Conservation (phyloP, 1,140 invertebrate species). For the Archivesica marissinica region DNA sequence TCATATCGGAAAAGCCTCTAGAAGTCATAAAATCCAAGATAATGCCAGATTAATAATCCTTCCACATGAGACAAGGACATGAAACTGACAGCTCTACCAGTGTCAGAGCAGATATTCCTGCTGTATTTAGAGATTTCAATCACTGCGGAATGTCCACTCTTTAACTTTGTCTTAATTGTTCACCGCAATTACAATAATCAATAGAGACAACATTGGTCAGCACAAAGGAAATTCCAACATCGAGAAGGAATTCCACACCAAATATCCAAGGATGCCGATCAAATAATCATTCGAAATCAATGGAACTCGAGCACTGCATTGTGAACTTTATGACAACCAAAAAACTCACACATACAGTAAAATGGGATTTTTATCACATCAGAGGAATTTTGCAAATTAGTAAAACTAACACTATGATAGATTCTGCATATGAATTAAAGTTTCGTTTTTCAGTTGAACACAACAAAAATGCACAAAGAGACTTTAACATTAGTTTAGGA, state of each 20-base stretch:
- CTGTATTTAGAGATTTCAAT: slow-evolving; percentile 27
- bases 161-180: slow-evolving; percentile 11
- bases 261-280: slow-evolving; percentile 11
- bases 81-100: neutral
- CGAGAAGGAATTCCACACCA: slow-evolving; percentile 24
- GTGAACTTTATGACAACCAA: no score
- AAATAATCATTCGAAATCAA: neutral
- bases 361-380: no score
- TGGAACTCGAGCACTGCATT: no score
- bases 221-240: slow-evolving; percentile 6
- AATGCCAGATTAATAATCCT: no score
- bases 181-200: slow-evolving; percentile 33
- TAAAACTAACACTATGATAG: no score
- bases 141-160: slow-evolving; percentile 19
- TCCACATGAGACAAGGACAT: neutral
- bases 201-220: slow-evolving; percentile 20
- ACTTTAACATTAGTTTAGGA: neutral
- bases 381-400: no score
- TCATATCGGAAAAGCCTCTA: no score
- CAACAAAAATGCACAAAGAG: no score
- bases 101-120: neutral
- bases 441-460: no score
- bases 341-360: no score
- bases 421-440: no score
- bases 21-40: no score